These are phyloP conservation scores for Poeciliopsis turrubarensis DNA, from an alignment of 2,113 vertebrate genomes.

Conservation along the genomic window DNA sequence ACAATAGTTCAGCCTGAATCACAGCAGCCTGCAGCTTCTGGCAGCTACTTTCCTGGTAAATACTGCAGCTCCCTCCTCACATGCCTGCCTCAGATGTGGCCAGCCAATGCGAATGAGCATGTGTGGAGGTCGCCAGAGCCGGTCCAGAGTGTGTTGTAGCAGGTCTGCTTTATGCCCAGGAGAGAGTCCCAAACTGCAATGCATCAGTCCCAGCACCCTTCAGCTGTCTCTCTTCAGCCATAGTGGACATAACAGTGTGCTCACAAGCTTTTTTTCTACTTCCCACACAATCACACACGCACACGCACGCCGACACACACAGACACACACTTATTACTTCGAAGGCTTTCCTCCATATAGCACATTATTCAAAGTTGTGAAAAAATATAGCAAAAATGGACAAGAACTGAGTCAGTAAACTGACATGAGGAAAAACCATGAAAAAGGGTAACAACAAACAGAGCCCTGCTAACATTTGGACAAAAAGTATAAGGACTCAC, in stretches of 20 bases:
- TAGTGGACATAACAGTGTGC: constrained; percentile 67
- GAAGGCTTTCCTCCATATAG: background rate
- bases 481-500: too few species aligned
- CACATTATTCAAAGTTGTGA: background rate
- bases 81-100: constrained; percentile 24
- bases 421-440: background rate
- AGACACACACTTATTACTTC: background rate
- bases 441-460: background rate
- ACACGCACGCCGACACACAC: constrained; percentile 1
- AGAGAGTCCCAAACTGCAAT: constrained; percentile 57
- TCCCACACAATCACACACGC: constrained; percentile 15
- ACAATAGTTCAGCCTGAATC: constrained; percentile 20
- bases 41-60: constrained; percentile 5
- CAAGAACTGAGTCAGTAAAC: background rate
- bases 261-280: constrained; percentile 53
- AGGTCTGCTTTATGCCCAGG: constrained; percentile 33
- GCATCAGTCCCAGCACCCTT: constrained; percentile 49
- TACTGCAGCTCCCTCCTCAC: constrained; percentile 18
- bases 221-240: constrained; percentile 64
- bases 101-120: background rate
- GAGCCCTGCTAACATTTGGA: too few species aligned
- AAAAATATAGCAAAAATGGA: background rate
- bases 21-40: constrained; percentile 1
- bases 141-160: constrained; percentile 21
- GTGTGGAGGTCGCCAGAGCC: constrained; percentile 6